A percentile compares a stretch with the other conserved stretches of the same genome.
Conservation (phyloP, 2,888 invertebrate genomes). For the Thecocarcelia acutangulata region DNA sequence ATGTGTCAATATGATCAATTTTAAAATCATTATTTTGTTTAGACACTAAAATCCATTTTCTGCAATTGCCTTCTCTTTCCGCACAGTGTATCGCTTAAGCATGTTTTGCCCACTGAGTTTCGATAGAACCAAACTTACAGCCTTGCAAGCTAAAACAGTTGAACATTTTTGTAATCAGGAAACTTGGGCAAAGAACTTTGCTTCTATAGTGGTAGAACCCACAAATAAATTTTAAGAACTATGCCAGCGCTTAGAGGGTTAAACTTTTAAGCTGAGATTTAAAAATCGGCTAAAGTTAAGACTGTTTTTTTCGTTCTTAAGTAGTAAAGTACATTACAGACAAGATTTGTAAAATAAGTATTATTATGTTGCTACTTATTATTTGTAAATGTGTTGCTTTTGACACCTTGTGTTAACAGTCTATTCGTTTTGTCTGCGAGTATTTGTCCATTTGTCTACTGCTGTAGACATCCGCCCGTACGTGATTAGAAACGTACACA, state of each 20-base stretch:
- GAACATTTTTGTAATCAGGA: too few species aligned
- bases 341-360: slow-evolving; percentile 44
- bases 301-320: slow-evolving; percentile 37
- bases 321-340: slow-evolving; percentile 39
- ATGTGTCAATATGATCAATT: too few species aligned
- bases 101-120: too few species aligned
- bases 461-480: slow-evolving; percentile 40
- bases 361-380: slow-evolving; percentile 67
- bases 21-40: too few species aligned
- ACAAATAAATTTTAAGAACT: too few species aligned
- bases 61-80: too few species aligned
- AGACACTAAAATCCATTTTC: too few species aligned
- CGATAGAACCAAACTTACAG: too few species aligned
- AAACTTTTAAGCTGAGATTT: slow-evolving; percentile 19
- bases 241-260: slow-evolving; percentile 5
- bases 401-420: slow-evolving; percentile 66
- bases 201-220: too few species aligned
- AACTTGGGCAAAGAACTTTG: too few species aligned
- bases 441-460: slow-evolving; percentile 40
- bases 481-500: slow-evolving; percentile 7
- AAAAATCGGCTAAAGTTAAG: slow-evolving; percentile 41
- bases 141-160: too few species aligned
- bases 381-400: slow-evolving; percentile 66
- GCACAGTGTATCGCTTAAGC: too few species aligned
- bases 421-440: slow-evolving; percentile 54